phyloP scores from a whole-genome alignment of 2,797 vertebrate genomes.

The Columba guinea region DNA sequence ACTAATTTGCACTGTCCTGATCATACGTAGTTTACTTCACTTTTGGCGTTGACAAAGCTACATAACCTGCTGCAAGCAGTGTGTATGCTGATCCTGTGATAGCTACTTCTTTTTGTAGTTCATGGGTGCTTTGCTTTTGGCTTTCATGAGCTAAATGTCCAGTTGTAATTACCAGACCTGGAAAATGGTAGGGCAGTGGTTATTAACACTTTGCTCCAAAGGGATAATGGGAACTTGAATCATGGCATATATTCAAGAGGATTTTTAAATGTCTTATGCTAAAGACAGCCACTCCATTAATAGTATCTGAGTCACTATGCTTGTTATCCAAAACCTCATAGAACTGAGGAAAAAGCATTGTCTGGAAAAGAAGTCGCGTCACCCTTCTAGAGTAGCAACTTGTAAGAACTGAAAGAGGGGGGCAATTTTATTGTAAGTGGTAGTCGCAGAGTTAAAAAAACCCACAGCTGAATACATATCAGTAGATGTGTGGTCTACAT shows the following conservation, averaged over 20 bases:
- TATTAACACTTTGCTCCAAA: background rate
- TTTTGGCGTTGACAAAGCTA: background rate
- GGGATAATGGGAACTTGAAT: background rate
- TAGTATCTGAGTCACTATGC: background rate
- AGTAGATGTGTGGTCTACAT: background rate
- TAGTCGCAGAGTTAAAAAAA: background rate
- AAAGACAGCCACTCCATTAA: background rate
- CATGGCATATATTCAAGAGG: background rate
- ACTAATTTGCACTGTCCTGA: background rate
- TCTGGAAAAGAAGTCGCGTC: background rate
- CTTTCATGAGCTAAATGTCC: background rate
- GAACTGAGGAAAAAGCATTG: background rate
- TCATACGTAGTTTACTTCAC: background rate
- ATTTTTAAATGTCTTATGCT: background rate
- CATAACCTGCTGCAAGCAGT: rapidly evolving
- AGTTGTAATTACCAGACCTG: background rate
- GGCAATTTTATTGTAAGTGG: background rate
- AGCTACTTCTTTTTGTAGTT: background rate
- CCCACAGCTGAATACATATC: background rate
- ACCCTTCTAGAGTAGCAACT: background rate
- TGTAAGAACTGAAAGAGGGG: background rate
- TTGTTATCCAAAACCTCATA: background rate
- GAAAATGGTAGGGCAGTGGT: background rate
- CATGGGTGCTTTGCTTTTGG: background rate
- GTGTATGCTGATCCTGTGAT: background rate